Conservation (phyloP, 1,140 invertebrate species). For the Drosophila serrata region DNA sequence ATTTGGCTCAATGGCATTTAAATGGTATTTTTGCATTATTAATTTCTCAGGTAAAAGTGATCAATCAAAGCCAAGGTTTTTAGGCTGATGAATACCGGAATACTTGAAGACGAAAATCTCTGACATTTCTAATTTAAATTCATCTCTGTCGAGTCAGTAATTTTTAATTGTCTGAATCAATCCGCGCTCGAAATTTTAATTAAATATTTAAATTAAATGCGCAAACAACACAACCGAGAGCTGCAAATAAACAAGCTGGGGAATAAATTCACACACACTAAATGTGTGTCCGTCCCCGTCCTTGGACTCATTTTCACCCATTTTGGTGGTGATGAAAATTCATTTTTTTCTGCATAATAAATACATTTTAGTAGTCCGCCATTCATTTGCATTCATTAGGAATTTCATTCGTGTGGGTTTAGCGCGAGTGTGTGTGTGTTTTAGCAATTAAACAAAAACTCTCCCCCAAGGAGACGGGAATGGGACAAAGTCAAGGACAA, state of each 20-base stretch:
- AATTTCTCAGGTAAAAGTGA: slow-evolving; percentile 1
- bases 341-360: slow-evolving; percentile 68
- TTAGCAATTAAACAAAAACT: slow-evolving; percentile 73
- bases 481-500: slow-evolving; percentile 78
- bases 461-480: slow-evolving; percentile 1
- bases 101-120: background rate
- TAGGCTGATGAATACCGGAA: background rate
- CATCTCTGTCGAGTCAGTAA: slow-evolving; percentile 27
- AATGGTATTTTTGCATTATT: slow-evolving; percentile 10
- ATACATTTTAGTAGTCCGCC: slow-evolving; percentile 71
- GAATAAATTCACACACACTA: slow-evolving; percentile 21
- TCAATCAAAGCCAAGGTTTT: slow-evolving; percentile 11
- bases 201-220: slow-evolving; percentile 80
- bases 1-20: background rate
- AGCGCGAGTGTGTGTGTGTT: slow-evolving; percentile 10
- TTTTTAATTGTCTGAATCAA: slow-evolving; percentile 82
- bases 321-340: slow-evolving; percentile 56
- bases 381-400: slow-evolving; percentile 82
- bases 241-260: slow-evolving; percentile 34
- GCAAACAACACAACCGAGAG: slow-evolving; percentile 52
- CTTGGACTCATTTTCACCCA: slow-evolving; percentile 23
- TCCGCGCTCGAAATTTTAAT: slow-evolving; percentile 80
- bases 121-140: slow-evolving; percentile 4
- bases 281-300: background rate
- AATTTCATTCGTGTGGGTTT: slow-evolving; percentile 36